Percentiles rank a stretch among this genome's conserved stretches.
Conservation (phyloP, 2,797 vertebrate species). For the Sebastes iracundus region DNA sequence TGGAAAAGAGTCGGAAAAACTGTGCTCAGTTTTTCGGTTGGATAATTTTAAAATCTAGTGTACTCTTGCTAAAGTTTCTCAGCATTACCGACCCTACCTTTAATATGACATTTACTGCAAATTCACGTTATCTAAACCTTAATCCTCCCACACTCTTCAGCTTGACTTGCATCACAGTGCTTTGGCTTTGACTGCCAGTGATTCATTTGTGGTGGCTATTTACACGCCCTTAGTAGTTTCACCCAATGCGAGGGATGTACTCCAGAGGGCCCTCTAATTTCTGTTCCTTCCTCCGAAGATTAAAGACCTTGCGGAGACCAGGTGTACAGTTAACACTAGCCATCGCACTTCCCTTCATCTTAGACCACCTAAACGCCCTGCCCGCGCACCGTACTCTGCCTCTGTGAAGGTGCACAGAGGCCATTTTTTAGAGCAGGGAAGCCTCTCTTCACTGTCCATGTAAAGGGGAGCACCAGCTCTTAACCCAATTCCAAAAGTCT, state of each 20-base stretch:
- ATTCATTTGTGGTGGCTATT: constrained; percentile 61
- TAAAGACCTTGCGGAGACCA: constrained; percentile 76
- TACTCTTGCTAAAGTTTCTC: too few species aligned
- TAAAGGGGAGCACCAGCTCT: not conserved
- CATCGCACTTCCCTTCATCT: constrained; percentile 42
- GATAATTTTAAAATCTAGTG: too few species aligned
- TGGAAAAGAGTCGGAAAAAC: too few species aligned
- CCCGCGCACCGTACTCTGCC: not conserved
- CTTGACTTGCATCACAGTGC: not conserved
- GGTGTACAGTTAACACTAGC: constrained; percentile 72
- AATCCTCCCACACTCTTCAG: not conserved
- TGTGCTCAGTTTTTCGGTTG: rapidly evolving
- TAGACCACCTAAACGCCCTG: constrained; percentile 14
- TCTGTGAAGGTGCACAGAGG: not conserved
- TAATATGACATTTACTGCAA: not conserved
- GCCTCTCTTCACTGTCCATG: not conserved
- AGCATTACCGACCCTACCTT: too few species aligned
- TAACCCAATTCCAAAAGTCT: constrained; percentile 16
- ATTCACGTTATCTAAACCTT: not conserved
- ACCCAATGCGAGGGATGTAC: constrained; percentile 50
- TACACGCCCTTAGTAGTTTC: constrained; percentile 38
- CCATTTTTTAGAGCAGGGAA: not conserved
- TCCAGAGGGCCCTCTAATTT: constrained; percentile 75
- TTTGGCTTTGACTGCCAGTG: constrained; percentile 15
- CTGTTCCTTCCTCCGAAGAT: constrained; percentile 74